A percentile compares a stretch with the other conserved stretches of the same genome.
Evolutionary conservation across 2,888 invertebrate species (phyloP).

Genomic region (Apodemia mormo): DNA sequence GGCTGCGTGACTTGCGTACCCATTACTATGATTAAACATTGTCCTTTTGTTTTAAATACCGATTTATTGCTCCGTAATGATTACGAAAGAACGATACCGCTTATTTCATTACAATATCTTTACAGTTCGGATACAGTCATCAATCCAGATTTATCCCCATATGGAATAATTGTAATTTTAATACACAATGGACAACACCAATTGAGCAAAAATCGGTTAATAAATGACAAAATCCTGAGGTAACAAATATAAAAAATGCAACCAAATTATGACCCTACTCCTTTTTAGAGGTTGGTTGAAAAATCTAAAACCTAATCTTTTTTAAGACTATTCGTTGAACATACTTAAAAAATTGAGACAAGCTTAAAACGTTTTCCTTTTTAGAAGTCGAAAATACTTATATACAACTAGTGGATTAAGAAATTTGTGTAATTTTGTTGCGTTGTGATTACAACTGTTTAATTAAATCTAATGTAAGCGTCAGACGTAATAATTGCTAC

Average conservation of each 20-base stretch:
- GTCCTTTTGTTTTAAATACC: background rate
- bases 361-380: background rate
- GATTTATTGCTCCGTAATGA: background rate
- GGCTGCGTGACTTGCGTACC: conserved; percentile 6
- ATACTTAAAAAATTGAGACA: background rate
- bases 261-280: too few relatives aligned
- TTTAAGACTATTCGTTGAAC: background rate
- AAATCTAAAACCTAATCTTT: too few relatives aligned
- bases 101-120: background rate
- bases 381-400: background rate
- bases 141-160: background rate
- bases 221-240: too few relatives aligned
- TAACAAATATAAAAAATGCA: too few relatives aligned
- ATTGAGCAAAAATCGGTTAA: too few relatives aligned
- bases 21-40: background rate
- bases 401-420: background rate
- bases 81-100: background rate
- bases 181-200: too few relatives aligned
- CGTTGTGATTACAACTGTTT: background rate
- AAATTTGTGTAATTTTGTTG: background rate
- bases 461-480: background rate
- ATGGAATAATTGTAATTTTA: too few relatives aligned
- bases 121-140: background rate
- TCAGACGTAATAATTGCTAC: background rate
- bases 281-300: too few relatives aligned